Evolutionary conservation across 2,113 vertebrate genomes (phyloP), one percentile per base, ranked within the genome.

Genomic region (Eclectus roratus): DNA sequence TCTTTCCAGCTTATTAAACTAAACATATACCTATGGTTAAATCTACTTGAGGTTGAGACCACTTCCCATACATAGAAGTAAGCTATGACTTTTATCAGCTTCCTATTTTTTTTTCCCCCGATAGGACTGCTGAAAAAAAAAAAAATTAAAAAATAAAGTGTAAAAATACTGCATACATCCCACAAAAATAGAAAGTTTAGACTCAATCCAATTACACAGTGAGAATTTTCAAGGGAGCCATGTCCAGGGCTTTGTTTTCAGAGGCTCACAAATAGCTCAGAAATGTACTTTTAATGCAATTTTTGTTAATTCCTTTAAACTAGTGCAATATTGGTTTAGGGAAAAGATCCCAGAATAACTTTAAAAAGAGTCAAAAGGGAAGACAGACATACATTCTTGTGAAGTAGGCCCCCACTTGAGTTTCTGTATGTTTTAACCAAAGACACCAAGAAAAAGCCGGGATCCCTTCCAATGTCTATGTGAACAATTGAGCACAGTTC

Each of bases 341-440:
- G 33, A 82, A 88, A 81, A 82, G 58, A 88, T 46, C 50, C 28
- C 1, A 4, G 17, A 89, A 63, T 27, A 89, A 89, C 37, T 83
- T 88, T 43, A n/a, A 78, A 66, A 72, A 81, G 33, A 85, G 19
- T 77, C 89, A 94, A 92, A 92, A 81, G 47, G 80, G 41, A 77
- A 85, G 58, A 76, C 73, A 84, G 46, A 74, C 39, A 33, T 17
- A 68, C 5, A 25, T 37, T 50, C 20, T 63, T 43, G 53, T 47
- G 39, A 73, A 27, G 25, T 6, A 84, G 50, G n/a, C 92, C 64
- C 35, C n/a, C n/a, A 70, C 39, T 3, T 46, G 5, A 43, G 43
- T 61, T 93, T 63, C 70, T 80, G 18, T 28, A 72, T 77, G 14
- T 52, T 79, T 79, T 72, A 91, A 74, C 25, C 43, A 31, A 83